Conservation (phyloP, 2,888 invertebrate genomes). For the Sericinus montela region DNA sequence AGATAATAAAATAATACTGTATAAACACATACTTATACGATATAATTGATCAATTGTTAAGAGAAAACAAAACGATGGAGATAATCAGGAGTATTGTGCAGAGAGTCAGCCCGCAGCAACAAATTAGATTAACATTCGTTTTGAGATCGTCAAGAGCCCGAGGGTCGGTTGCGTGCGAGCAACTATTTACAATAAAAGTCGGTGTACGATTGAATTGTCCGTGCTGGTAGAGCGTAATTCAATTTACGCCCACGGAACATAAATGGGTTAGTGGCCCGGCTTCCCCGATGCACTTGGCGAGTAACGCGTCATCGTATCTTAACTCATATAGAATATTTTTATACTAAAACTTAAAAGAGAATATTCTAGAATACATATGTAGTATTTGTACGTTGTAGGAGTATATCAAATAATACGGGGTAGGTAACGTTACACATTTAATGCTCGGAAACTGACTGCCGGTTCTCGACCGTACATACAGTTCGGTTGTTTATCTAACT, state of each 20-base stretch:
- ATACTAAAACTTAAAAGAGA: neutral
- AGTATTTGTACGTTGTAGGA: too few relatives aligned
- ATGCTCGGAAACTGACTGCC: too few relatives aligned
- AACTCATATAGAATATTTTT: too few relatives aligned
- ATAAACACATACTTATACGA: too few relatives aligned
- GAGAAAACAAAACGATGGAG: neutral
- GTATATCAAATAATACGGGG: too few relatives aligned
- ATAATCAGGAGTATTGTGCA: neutral
- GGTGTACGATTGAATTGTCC: conserved; percentile 27
- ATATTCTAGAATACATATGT: conserved; percentile 1
- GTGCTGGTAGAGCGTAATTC: conserved; percentile 34
- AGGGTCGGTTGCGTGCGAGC: conserved; percentile 21
- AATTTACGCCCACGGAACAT: conserved; percentile 38
- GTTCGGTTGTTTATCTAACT: too few relatives aligned
- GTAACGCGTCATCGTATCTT: neutral
- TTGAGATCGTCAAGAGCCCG: conserved; percentile 21
- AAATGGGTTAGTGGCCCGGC: conserved; percentile 44
- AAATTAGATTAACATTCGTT: conserved; percentile 29
- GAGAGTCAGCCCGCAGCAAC: conserved; percentile 1
- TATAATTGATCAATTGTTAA: too few relatives aligned
- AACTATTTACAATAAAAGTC: conserved; percentile 27
- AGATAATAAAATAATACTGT: too few relatives aligned
- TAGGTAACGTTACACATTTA: too few relatives aligned
- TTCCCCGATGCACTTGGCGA: conserved; percentile 23
- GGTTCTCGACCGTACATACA: too few relatives aligned